Evolutionary conservation across 2,888 invertebrate genomes (phyloP).

Genomic region (Tachina lurida): DNA sequence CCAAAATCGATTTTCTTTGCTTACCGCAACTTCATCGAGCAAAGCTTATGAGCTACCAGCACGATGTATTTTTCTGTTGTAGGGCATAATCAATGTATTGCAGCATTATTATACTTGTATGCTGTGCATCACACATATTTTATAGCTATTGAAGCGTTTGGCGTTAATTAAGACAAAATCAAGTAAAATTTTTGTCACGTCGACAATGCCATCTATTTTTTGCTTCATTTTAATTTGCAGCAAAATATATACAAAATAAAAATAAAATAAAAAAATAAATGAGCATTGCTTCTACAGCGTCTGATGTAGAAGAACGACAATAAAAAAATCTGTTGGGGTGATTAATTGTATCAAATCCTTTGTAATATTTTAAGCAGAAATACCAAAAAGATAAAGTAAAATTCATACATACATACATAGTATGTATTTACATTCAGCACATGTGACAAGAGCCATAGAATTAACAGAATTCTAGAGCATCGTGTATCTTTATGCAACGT

Average conservation of each 20-base stretch:
- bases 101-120: constrained; percentile 58
- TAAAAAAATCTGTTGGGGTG: constrained; percentile 63
- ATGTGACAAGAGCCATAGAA: constrained; percentile 41
- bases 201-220: constrained; percentile 71
- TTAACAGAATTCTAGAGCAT: constrained; percentile 45
- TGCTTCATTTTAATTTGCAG: constrained; percentile 19
- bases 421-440: too few species aligned
- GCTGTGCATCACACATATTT: constrained; percentile 78
- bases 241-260: neutral
- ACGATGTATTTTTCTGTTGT: neutral
- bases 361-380: constrained; percentile 69
- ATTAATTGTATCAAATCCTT: constrained; percentile 71
- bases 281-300: constrained; percentile 35
- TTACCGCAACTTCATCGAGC: too few species aligned
- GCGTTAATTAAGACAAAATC: constrained; percentile 83
- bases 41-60: neutral
- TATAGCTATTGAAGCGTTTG: constrained; percentile 82
- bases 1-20: too few species aligned
- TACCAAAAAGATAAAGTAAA: neutral
- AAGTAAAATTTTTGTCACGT: constrained; percentile 81
- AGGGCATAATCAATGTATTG: constrained; percentile 63
- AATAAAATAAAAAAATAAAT: constrained; percentile 21
- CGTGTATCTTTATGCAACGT: constrained; percentile 11
- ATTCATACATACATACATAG: constrained; percentile 14
- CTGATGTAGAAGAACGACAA: constrained; percentile 52